These are phyloP conservation scores for Eurystomus glaucurus DNA, from an alignment of 2,797 vertebrate genomes.

Conservation along the genomic window DNA sequence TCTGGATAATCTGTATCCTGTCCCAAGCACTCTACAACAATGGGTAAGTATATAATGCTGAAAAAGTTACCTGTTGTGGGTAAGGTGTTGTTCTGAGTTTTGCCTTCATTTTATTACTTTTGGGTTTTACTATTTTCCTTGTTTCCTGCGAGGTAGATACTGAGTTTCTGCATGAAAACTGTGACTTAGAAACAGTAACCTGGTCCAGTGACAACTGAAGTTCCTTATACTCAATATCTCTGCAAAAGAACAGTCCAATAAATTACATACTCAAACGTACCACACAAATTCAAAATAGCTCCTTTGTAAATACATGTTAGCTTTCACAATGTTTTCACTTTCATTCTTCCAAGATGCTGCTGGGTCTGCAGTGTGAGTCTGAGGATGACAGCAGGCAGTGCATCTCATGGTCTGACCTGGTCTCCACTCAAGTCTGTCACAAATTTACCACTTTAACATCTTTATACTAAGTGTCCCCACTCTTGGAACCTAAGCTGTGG, in stretches of 20 bases:
- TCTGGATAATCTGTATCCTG: background rate
- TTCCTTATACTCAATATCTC: conserved; percentile 92
- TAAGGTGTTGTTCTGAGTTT: conserved; percentile 91
- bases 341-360: background rate
- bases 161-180: conserved; percentile 86
- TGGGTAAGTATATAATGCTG: background rate
- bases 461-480: background rate
- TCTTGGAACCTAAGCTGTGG: background rate
- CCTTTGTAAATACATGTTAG: background rate
- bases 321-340: background rate
- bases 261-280: background rate
- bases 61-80: conserved; percentile 86
- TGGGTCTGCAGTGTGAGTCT: background rate
- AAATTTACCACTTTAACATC: rapidly evolving
- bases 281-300: background rate
- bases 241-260: conserved; percentile 73
- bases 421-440: rapidly evolving
- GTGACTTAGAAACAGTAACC: conserved; percentile 82
- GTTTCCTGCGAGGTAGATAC: conserved; percentile 88
- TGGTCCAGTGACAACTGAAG: conserved; percentile 94
- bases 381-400: background rate
- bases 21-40: background rate
- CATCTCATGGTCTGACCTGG: background rate
- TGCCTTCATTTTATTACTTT: conserved; percentile 87
- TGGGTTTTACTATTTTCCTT: conserved; percentile 89